Evolutionary conservation across 2,113 vertebrate species (phyloP), one percentile per base, ranked within the genome.

Genomic region (Percopsis transmontana): DNA sequence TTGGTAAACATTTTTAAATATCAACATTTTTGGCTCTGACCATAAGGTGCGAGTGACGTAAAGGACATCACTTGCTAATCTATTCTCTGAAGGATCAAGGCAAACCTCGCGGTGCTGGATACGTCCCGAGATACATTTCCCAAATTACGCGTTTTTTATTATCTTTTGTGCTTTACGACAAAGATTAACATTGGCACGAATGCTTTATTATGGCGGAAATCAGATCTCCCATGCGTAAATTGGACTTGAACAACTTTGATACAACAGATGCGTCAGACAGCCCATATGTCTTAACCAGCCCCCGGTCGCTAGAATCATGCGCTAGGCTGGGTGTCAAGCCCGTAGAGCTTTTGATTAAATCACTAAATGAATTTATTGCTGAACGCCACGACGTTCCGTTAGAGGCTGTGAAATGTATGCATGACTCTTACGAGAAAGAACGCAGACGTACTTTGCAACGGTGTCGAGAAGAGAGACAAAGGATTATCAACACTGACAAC

Each of bases 291-390:
- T 65, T 87, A 18, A 89, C 89, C n/a, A 91, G 90, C 62, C 82
- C 92, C 0, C 77, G 89, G 1, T 89, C 89, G 0, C 59, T 89
- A 57, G 77, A 90, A 62, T 82, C 91, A 33, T 90, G 92, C 9
- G 80, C 84, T 0, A 83, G 77, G 14, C 81, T 84, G 12, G 86
- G 88, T 2, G 38, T 91, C 41, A 90, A 87, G 76, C 91, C 92
- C 0, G 90, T 93, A 8, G 82, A 90, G 0, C 84, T 93, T 39
- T 76, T 92, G 1, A 82, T 82, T 0, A 89, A 74, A 58, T 86
- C 80, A 0, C 62, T 90, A 2, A 86, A 85, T 15, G 56, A 90
- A 10, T n/a, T 90, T 8, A 71, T 75, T 0, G 74, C 81, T 0
- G 87, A 88, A 4, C 67, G 61, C 66, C 60, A 27, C 0, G 73